These are phyloP conservation scores for Montipora capricornis DNA, from an alignment of 64 coral and sea anemone species.

Conservation along the genomic window DNA sequence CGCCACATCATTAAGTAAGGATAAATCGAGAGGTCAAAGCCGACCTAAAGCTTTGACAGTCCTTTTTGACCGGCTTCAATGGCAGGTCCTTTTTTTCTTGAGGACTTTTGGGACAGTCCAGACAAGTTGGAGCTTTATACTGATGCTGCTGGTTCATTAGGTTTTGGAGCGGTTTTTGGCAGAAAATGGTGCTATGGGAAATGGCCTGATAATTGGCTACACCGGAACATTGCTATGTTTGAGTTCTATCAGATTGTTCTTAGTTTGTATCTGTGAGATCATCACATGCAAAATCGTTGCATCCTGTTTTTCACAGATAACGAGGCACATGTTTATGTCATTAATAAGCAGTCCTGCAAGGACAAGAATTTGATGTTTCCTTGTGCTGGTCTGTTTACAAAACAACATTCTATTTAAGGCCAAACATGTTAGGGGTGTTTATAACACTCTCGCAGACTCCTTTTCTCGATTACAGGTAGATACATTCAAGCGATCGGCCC, in stretches of 20 bases:
- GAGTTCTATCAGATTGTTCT: not conserved
- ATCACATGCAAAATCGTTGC: not conserved
- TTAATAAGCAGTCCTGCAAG: too few relatives aligned
- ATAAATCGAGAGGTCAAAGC: not conserved
- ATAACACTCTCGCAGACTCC: too few relatives aligned
- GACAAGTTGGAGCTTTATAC: too few relatives aligned
- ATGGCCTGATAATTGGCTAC: not conserved
- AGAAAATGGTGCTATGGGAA: not conserved
- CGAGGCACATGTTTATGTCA: too few relatives aligned
- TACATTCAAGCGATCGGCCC: too few relatives aligned
- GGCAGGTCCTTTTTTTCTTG: not conserved
- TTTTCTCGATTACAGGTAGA: not conserved
- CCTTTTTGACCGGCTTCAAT: not conserved
- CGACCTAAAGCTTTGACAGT: not conserved
- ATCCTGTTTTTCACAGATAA: not conserved
- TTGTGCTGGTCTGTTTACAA: too few relatives aligned
- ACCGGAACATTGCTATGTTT: too few relatives aligned
- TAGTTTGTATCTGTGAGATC: not conserved
- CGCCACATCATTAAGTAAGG: not conserved
- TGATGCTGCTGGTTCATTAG: not conserved
- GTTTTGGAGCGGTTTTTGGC: not conserved
- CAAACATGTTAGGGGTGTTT: too few relatives aligned
- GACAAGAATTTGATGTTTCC: too few relatives aligned
- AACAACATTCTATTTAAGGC: too few relatives aligned
- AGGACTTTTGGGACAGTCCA: too few relatives aligned